Conservation (phyloP, 2,888 invertebrate genomes). For the Palloptera scutellata region DNA sequence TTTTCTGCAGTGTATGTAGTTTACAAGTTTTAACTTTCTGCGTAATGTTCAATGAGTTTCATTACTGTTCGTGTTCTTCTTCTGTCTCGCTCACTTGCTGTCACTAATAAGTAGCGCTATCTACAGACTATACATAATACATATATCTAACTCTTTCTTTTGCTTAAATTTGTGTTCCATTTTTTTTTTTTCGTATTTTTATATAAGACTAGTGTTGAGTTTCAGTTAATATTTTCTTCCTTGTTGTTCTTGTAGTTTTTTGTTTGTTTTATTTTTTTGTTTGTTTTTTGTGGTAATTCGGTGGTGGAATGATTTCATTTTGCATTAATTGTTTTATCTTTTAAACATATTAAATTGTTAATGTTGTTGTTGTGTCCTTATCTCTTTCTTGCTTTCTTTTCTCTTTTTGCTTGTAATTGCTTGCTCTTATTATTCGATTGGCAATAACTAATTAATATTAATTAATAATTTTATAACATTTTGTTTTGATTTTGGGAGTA, state of each 20-base stretch:
- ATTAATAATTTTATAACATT: neutral
- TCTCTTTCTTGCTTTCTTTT: neutral
- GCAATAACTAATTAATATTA: too few relatives aligned
- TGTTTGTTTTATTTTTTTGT: slow-evolving; percentile 10
- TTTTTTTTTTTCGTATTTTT: neutral
- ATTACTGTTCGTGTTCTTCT: neutral
- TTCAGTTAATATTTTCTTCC: slow-evolving; percentile 17
- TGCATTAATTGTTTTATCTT: neutral
- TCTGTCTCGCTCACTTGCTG: neutral
- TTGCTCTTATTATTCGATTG: neutral
- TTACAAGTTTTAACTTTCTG: too few relatives aligned
- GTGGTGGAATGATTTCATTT: slow-evolving; percentile 32
- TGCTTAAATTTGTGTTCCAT: neutral
- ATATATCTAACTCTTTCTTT: too few relatives aligned
- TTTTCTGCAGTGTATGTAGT: too few relatives aligned
- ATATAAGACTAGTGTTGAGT: slow-evolving; percentile 29
- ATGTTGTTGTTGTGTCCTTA: neutral
- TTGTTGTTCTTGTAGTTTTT: neutral
- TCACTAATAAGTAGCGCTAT: too few relatives aligned
- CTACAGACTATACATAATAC: too few relatives aligned
- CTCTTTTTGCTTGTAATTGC: neutral
- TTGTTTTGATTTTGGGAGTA: slow-evolving; percentile 10
- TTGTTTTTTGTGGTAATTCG: slow-evolving; percentile 24
- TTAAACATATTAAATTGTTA: neutral
- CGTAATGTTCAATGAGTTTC: too few relatives aligned